These are phyloP conservation scores for Gadus macrocephalus DNA, from an alignment of 2,113 vertebrate genomes.

Conservation along the genomic window DNA sequence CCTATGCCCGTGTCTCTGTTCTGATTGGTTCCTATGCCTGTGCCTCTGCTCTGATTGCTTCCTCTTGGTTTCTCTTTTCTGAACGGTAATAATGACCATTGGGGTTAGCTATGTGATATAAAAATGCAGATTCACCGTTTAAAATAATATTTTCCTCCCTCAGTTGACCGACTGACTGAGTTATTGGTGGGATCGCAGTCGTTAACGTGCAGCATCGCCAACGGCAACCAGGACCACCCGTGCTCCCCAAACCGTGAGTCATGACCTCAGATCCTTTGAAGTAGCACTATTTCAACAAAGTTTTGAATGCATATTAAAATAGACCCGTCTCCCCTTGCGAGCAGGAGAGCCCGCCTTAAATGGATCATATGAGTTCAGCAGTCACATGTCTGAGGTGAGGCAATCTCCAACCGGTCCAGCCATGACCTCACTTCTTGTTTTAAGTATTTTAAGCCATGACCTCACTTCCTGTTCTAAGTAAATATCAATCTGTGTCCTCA, in stretches of 20 bases:
- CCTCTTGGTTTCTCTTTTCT: no score
- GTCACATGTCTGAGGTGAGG: slow-evolving; percentile 57
- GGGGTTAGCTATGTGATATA: neutral
- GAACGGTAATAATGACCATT: no score
- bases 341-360: slow-evolving; percentile 52
- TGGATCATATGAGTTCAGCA: slow-evolving; percentile 67
- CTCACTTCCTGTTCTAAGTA: no score
- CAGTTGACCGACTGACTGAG: slow-evolving; percentile 83
- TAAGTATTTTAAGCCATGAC: no score
- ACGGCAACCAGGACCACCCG: slow-evolving; percentile 64
- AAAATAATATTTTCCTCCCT: neutral
- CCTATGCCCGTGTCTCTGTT: no score
- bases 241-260: slow-evolving; percentile 66
- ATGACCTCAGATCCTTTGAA: no score
- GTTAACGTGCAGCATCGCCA: slow-evolving; percentile 35
- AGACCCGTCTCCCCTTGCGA: no score
- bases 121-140: no score
- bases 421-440: no score
- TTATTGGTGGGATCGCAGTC: slow-evolving; percentile 62
- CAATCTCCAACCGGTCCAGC: neutral
- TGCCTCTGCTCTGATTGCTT: neutral
- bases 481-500: neutral
- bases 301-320: no score
- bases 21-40: no score
- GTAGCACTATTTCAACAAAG: no score